Evolutionary conservation across 1,140 invertebrate species (phyloP).

Genomic region (Drusus annulatus): DNA sequence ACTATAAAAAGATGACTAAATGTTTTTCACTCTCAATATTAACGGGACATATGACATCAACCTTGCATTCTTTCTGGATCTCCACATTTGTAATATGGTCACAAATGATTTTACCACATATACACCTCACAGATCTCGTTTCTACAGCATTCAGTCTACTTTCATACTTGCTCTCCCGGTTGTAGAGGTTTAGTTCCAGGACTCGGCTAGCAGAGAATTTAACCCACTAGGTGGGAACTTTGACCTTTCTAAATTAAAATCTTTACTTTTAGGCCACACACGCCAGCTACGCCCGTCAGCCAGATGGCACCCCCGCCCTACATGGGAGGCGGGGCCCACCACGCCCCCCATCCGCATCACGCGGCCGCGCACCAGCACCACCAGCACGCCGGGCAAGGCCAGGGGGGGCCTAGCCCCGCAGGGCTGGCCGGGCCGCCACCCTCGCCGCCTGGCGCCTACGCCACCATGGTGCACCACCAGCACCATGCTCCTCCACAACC

Average conservation of each 20-base stretch:
- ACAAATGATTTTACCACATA: too few species aligned
- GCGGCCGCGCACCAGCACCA: conserved; percentile 61
- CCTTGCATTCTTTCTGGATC: too few species aligned
- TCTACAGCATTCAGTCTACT: too few species aligned
- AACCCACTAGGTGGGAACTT: too few species aligned
- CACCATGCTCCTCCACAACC: conserved; percentile 60
- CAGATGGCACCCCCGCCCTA: conserved; percentile 63
- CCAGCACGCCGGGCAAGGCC: conserved; percentile 58
- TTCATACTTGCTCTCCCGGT: too few species aligned
- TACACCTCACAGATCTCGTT: too few species aligned
- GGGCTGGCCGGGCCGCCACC: conserved; percentile 63
- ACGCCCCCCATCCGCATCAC: conserved; percentile 49
- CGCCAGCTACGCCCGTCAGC: conserved; percentile 84
- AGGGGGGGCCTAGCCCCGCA: conserved; percentile 57
- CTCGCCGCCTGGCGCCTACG: conserved; percentile 20
- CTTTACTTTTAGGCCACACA: conserved; percentile 79
- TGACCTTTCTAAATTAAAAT: background rate
- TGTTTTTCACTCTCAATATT: too few species aligned
- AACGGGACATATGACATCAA: too few species aligned
- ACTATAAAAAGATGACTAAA: too few species aligned
- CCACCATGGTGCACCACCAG: conserved; percentile 44
- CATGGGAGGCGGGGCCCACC: conserved; percentile 59
- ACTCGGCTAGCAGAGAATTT: too few species aligned
- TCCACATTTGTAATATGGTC: background rate
- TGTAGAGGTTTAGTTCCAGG: too few species aligned